These are phyloP conservation scores for Montipora cactus DNA, from an alignment of 64 coral and sea anemone genomes.

Conservation along the genomic window DNA sequence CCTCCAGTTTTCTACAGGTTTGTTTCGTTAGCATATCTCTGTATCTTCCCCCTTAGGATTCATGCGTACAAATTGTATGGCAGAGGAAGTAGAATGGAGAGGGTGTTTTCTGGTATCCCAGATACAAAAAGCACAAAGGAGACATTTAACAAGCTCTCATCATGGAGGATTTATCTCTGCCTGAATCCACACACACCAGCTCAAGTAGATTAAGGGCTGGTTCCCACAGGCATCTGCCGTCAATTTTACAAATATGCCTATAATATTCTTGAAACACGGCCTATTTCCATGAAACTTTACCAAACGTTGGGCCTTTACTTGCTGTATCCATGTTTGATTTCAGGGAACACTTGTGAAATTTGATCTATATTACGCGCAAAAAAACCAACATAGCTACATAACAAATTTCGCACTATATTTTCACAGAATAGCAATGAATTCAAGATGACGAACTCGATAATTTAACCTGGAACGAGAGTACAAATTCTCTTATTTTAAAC, in stretches of 20 bases:
- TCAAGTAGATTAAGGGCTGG: not conserved
- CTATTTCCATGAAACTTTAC: not conserved
- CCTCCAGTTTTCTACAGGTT: no score
- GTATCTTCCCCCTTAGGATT: no score
- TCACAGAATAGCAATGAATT: not conserved
- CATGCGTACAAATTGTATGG: no score
- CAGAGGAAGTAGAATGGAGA: no score
- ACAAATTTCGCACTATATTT: not conserved
- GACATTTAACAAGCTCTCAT: no score
- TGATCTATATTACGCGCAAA: not conserved
- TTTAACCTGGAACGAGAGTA: not conserved
- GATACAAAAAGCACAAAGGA: no score
- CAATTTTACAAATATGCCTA: not conserved
- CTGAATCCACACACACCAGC: no score
- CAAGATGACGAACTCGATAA: not conserved
- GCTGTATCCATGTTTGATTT: not conserved
- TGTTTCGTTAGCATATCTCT: no score
- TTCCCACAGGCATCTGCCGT: not conserved
- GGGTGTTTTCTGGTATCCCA: no score
- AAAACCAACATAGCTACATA: not conserved
- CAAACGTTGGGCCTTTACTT: not conserved
- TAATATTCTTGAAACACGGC: not conserved
- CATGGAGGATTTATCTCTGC: no score
- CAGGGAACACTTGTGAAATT: not conserved
- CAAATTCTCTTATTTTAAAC: not conserved